A percentile compares a stretch with the other conserved stretches of the same genome.
Evolutionary conservation across 1,140 invertebrate species (phyloP).

Genomic region (Drosophila santomea): DNA sequence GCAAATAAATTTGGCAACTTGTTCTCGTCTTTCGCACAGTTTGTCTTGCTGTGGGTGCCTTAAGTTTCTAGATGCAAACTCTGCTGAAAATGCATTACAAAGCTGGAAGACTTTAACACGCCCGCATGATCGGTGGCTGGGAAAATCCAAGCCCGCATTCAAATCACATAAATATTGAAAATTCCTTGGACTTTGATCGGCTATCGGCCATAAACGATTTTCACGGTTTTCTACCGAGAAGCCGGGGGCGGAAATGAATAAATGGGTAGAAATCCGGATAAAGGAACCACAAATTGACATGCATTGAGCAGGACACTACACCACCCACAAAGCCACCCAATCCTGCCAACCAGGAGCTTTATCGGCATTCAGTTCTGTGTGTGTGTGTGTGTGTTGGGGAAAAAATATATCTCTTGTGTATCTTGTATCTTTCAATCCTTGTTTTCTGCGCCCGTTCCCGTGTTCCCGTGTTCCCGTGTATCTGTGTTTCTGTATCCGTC

Average conservation of each 20-base stretch:
- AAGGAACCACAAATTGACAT: constrained; percentile 76
- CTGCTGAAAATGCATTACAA: constrained; percentile 36
- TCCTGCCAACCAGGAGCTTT: constrained; percentile 18
- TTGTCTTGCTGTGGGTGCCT: constrained; percentile 44
- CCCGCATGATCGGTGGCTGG: constrained; percentile 47
- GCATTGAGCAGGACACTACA: constrained; percentile 50
- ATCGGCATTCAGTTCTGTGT: neutral
- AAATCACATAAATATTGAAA: constrained; percentile 68
- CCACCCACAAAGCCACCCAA: constrained; percentile 11
- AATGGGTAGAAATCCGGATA: constrained; percentile 9
- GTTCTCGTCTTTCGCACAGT: constrained; percentile 38
- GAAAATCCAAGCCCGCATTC: constrained; percentile 64
- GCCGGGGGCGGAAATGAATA: neutral
- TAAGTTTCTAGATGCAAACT: neutral
- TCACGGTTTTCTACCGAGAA: constrained; percentile 40
- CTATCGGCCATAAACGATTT: constrained; percentile 58
- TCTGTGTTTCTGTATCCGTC: constrained; percentile 18
- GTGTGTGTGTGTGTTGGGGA: constrained; percentile 13
- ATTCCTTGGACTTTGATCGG: constrained; percentile 32
- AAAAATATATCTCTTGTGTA: constrained; percentile 38
- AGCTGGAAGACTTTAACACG: constrained; percentile 10
- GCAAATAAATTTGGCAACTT: constrained; percentile 81
- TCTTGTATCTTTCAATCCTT: constrained; percentile 44
- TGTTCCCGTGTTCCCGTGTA: constrained; percentile 10
- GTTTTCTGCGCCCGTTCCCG: constrained; percentile 32